These are phyloP conservation scores for Distichodus sexfasciatus DNA, from an alignment of 2,797 vertebrate genomes.

Conservation along the genomic window DNA sequence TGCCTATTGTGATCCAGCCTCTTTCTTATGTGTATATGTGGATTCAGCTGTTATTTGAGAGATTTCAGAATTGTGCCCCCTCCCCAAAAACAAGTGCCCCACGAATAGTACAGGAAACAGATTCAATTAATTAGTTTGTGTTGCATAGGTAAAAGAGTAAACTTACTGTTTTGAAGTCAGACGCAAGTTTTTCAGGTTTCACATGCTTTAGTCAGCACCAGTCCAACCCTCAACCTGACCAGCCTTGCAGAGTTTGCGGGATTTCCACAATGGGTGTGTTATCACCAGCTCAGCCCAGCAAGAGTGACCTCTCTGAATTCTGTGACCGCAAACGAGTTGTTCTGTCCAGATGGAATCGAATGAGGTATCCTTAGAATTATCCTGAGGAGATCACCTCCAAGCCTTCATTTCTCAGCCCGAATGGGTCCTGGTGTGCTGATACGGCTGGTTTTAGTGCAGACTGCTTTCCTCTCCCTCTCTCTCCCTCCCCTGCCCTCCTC, in stretches of 20 bases:
- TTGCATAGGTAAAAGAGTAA: neutral
- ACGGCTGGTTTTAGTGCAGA: conserved; percentile 66
- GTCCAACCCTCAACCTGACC: conserved; percentile 29
- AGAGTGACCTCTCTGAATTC: conserved; percentile 13
- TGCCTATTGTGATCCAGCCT: too few relatives aligned
- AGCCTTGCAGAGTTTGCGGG: conserved; percentile 21
- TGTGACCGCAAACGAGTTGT: neutral
- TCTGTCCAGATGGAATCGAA: conserved; percentile 19
- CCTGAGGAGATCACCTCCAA: conserved; percentile 12
- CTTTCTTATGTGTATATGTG: too few relatives aligned
- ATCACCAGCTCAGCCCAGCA: conserved; percentile 24
- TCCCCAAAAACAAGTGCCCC: too few relatives aligned
- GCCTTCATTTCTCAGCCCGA: conserved; percentile 34
- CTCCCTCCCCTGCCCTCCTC: conserved; percentile 14
- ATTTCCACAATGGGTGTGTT: conserved; percentile 40
- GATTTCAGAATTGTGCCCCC: too few relatives aligned
- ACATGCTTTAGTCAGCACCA: neutral
- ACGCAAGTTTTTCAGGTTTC: conserved; percentile 4
- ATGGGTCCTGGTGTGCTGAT: conserved; percentile 42
- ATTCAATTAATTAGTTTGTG: too few relatives aligned
- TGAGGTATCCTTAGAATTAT: conserved; percentile 61
- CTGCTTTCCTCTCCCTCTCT: conserved; percentile 36
- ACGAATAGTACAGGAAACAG: too few relatives aligned
- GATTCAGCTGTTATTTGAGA: too few relatives aligned
- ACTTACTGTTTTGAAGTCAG: conserved; percentile 32